Evolutionary conservation across 2,113 vertebrate species (phyloP), one percentile per base, ranked within the genome.

Genomic region (Percina caprodes): DNA sequence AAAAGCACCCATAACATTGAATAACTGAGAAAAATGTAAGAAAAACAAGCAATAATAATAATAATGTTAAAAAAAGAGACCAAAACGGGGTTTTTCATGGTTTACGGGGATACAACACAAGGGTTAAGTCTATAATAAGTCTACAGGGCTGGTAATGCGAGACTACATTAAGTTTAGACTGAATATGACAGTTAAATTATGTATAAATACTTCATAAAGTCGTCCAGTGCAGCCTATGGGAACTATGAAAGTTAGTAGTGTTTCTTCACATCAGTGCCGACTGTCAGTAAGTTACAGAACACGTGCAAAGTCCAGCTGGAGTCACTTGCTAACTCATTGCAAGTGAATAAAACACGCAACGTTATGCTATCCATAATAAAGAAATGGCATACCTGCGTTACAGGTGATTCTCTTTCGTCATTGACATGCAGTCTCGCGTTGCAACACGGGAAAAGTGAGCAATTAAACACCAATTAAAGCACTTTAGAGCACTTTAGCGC

Each of bases 231-330:
- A 70, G 35, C 0, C 33, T 35, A 2, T 16, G 4, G 33, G 1
- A 73, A 9, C 42, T 16, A 14, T 49, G 16, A 21, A 45, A 1
- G 5, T 0, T 58, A 35, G 21, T 9, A 11, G 16, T 2, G 69
- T 45, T 23, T 16, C 48, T 67, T 16, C 21, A 16, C 59, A 63
- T 49, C 56, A 54, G 54, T 71, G 56, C 52, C 55, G 68, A 55
- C 4, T 13, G 14, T 69, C 19, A 59, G 55, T 5, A 23, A 60
- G 61, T 60, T 75, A 68, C 14, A 69, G 42, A 80, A 72, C 77
- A 55, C 19, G 86, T 55, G 33, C 89, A 86, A 86, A 92, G 86
- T 90, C 51, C 89, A 84, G 13, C 21, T 61, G 45, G 2, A 52
- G 39, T 6, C 8, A 59, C 39, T 42, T 42, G 48, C 45, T 26